Percentiles rank a stretch among this genome's conserved stretches.
Conservation (phyloP, 2,113 vertebrate species). For the Empidonax alnorum region DNA sequence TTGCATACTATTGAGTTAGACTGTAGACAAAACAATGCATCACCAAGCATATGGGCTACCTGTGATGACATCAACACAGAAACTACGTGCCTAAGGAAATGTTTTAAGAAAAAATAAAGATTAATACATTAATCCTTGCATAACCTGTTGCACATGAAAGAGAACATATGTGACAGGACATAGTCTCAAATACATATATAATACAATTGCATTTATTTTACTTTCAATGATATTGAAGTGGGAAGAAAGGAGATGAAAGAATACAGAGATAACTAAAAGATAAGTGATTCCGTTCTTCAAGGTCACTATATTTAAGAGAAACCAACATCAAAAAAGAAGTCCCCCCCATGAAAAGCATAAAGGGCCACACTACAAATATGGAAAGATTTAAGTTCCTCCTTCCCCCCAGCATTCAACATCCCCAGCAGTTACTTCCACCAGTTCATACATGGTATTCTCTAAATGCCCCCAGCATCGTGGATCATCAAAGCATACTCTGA, state of each 20-base stretch:
- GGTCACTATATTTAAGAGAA: neutral
- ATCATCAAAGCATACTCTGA: neutral
- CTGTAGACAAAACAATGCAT: slow-evolving; percentile 34
- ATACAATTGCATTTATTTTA: neutral
- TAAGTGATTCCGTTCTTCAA: neutral
- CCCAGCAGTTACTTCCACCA: neutral
- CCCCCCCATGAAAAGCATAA: neutral
- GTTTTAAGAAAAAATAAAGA: neutral
- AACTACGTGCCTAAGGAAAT: neutral
- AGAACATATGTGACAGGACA: neutral
- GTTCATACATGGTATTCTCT: neutral
- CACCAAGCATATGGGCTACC: neutral
- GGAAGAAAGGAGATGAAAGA: neutral
- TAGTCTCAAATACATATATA: neutral
- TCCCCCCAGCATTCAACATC: neutral
- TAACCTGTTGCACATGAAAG: slow-evolving; percentile 50
- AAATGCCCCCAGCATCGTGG: neutral
- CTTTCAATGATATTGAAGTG: neutral
- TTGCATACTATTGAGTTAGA: slow-evolving; percentile 28
- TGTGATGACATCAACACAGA: slow-evolving; percentile 30
- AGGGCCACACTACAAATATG: neutral
- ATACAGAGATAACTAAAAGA: neutral
- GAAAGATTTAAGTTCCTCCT: neutral
- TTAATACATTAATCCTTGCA: neutral
- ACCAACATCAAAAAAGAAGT: neutral